Evolutionary conservation across 2,888 invertebrate genomes (phyloP).

Genomic region (Frankliniella fusca): DNA sequence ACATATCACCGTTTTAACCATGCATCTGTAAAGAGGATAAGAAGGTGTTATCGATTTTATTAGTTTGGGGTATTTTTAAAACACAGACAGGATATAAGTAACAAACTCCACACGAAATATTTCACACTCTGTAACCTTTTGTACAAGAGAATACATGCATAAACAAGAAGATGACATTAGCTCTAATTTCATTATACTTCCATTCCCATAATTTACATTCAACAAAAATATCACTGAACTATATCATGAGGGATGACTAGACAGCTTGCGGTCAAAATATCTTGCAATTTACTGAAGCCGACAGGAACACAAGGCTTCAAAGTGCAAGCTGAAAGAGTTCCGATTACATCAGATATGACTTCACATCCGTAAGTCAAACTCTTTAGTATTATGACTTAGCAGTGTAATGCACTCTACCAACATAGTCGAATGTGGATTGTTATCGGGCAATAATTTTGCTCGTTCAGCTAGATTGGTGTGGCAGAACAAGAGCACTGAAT

Average conservation of each 20-base stretch:
- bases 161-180: neutral
- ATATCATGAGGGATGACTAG: constrained; percentile 13
- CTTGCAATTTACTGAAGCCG: neutral
- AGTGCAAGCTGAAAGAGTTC: neutral
- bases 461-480: neutral
- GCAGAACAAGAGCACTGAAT: too few species aligned
- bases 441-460: neutral
- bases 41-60: neutral
- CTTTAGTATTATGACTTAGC: neutral
- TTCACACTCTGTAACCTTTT: neutral
- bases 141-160: constrained; percentile 16
- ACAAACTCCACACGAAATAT: neutral
- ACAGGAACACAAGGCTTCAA: constrained; percentile 18
- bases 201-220: constrained; percentile 12
- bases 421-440: neutral
- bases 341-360: neutral
- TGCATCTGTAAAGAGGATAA: neutral
- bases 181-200: neutral
- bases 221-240: constrained; percentile 23
- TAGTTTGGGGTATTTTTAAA: neutral
- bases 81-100: constrained; percentile 8
- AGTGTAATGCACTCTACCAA: neutral
- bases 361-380: neutral
- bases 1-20: constrained; percentile 14
- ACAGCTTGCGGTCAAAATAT: constrained; percentile 10